Conservation (phyloP, 92 coral and sea anemone species). For the Palythoa caribaeorum region DNA sequence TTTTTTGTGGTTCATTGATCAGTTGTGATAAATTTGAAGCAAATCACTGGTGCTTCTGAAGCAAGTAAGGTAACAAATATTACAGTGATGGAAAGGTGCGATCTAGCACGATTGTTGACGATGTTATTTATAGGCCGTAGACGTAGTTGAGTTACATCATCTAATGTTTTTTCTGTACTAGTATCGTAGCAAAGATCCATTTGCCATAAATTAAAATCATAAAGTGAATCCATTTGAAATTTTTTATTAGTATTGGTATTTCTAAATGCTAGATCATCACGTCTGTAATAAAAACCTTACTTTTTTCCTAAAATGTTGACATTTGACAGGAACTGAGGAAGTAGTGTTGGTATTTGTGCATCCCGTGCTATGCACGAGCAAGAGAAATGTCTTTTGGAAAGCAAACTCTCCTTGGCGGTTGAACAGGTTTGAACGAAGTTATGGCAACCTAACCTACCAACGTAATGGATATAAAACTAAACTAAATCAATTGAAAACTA, state of each 20-base stretch:
- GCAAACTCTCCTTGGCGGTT: slow-evolving; percentile 13
- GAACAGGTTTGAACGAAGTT: slow-evolving; percentile 34
- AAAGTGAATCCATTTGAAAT: neutral
- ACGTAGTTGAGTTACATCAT: neutral
- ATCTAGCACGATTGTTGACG: neutral
- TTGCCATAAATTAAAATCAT: neutral
- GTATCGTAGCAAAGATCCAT: neutral
- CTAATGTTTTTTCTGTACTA: neutral
- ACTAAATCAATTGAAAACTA: too few relatives aligned
- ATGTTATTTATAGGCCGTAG: neutral
- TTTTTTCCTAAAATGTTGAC: neutral
- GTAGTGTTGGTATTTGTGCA: neutral
- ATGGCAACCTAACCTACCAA: neutral
- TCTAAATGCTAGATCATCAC: neutral
- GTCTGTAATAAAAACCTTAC: too few relatives aligned
- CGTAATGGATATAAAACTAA: too few relatives aligned
- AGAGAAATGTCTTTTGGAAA: slow-evolving; percentile 12
- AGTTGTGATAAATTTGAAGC: neutral
- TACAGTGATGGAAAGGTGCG: neutral
- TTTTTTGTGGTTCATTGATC: neutral
- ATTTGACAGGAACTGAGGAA: slow-evolving; percentile 7
- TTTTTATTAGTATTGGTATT: neutral
- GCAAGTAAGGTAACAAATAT: slow-evolving; percentile 1
- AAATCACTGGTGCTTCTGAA: neutral
- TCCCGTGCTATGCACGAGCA: slow-evolving; percentile 47